Evolutionary conservation across 2,888 invertebrate genomes (phyloP).

Genomic region (Alloscopus bannaensis): DNA sequence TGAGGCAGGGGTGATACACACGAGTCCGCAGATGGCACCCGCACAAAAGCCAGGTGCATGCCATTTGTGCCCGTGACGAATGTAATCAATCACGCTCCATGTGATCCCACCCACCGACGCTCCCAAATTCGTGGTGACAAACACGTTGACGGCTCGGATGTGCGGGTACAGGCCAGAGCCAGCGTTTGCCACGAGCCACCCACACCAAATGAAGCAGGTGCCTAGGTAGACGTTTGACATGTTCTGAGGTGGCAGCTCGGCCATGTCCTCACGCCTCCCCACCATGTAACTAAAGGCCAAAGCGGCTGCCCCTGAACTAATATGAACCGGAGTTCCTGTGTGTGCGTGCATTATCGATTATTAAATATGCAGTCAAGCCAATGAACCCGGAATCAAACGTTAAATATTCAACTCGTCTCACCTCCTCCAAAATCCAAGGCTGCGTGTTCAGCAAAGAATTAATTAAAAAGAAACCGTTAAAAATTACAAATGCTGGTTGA

Average conservation of each 20-base stretch:
- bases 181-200: constrained; percentile 60
- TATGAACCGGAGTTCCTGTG: constrained; percentile 59
- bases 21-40: constrained; percentile 67
- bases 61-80: constrained; percentile 54
- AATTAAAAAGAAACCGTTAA: constrained; percentile 1
- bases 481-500: no score
- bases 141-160: constrained; percentile 65
- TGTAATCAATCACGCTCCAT: constrained; percentile 63
- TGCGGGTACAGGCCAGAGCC: constrained; percentile 56
- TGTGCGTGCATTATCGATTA: not conserved
- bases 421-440: constrained; percentile 50
- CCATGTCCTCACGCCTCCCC: constrained; percentile 33
- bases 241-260: constrained; percentile 62
- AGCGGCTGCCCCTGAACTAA: constrained; percentile 51
- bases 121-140: constrained; percentile 68
- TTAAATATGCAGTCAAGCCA: not conserved
- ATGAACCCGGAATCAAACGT: not conserved
- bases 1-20: constrained; percentile 68
- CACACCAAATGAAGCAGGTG: constrained; percentile 66
- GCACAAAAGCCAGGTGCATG: constrained; percentile 67
- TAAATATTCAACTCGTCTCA: not conserved
- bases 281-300: constrained; percentile 57
- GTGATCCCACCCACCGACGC: constrained; percentile 68
- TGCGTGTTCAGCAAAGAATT: not conserved
- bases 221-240: constrained; percentile 68